These are phyloP conservation scores for Limnephilus auricula DNA, from an alignment of 2,888 invertebrate species.

Conservation along the genomic window DNA sequence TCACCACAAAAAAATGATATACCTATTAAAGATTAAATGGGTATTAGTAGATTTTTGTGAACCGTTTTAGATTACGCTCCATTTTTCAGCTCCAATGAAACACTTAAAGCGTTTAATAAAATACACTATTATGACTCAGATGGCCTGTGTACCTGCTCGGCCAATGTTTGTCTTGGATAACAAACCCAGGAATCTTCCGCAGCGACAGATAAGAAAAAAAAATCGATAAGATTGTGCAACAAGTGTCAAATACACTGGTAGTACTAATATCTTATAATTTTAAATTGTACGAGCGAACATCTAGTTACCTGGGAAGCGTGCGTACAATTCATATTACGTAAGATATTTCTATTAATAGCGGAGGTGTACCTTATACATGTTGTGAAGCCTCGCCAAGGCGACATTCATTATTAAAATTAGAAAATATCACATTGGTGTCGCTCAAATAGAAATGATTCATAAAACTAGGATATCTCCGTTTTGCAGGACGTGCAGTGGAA, in stretches of 20 bases:
- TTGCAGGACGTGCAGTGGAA: neutral
- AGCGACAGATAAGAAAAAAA: neutral
- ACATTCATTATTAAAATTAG: neutral
- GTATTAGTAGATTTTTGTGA: neutral
- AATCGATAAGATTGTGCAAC: slow-evolving; percentile 28
- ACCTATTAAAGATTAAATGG: neutral
- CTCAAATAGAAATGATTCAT: neutral
- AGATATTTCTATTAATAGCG: neutral
- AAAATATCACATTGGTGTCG: neutral
- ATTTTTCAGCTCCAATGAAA: neutral
- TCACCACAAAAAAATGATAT: neutral
- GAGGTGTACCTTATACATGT: neutral
- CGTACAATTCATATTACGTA: neutral
- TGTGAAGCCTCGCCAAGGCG: neutral
- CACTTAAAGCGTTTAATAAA: neutral
- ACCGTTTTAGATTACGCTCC: neutral
- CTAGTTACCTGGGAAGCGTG: neutral
- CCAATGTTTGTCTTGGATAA: neutral
- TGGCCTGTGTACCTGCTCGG: neutral
- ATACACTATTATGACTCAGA: neutral
- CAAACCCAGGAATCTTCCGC: neutral
- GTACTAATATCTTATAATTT: neutral
- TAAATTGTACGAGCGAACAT: neutral
- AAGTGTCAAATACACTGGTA: neutral
- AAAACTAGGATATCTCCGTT: neutral